Conservation (phyloP, 2,888 invertebrate species). For the Ischnus inquisitorius region DNA sequence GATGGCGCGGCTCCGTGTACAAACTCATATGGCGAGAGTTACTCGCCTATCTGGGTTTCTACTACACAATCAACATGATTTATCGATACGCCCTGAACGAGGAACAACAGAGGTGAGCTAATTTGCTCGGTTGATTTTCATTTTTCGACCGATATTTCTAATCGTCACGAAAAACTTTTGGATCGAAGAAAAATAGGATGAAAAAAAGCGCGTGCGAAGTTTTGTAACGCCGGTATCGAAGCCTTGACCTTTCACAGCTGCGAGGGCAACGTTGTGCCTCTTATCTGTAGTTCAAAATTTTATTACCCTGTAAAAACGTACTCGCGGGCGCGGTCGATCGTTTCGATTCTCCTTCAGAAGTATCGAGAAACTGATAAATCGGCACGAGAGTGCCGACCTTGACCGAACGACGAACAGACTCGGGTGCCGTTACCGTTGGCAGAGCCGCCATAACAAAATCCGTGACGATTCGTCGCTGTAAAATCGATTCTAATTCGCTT, state of each 20-base stretch:
- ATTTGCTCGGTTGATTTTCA: not conserved
- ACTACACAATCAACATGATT: slow-evolving; percentile 94
- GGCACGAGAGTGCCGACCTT: slow-evolving; percentile 46
- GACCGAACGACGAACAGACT: slow-evolving; percentile 33
- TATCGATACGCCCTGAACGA: slow-evolving; percentile 94
- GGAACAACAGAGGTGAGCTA: slow-evolving; percentile 91
- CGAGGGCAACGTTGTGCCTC: slow-evolving; percentile 4
- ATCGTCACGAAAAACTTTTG: no score
- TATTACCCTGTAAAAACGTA: slow-evolving; percentile 38
- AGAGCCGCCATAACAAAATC: slow-evolving; percentile 35
- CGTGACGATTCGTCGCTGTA: not conserved
- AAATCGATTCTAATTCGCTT: not conserved
- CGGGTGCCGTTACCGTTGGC: slow-evolving; percentile 35
- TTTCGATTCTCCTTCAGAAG: slow-evolving; percentile 46
- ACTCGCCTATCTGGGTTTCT: slow-evolving; percentile 93
- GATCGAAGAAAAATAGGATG: not conserved
- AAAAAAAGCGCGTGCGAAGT: slow-evolving; percentile 8
- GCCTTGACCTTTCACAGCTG: slow-evolving; percentile 46
- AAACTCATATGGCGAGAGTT: slow-evolving; percentile 98
- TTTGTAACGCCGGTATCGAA: not conserved
- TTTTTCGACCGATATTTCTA: not conserved
- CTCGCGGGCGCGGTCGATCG: slow-evolving; percentile 13
- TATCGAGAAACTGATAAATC: slow-evolving; percentile 49
- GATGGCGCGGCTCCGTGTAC: slow-evolving; percentile 98
- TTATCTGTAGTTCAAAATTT: slow-evolving; percentile 47